These are phyloP conservation scores for Nephila pilipes DNA, from an alignment of 1,140 invertebrate species.

Conservation along the genomic window DNA sequence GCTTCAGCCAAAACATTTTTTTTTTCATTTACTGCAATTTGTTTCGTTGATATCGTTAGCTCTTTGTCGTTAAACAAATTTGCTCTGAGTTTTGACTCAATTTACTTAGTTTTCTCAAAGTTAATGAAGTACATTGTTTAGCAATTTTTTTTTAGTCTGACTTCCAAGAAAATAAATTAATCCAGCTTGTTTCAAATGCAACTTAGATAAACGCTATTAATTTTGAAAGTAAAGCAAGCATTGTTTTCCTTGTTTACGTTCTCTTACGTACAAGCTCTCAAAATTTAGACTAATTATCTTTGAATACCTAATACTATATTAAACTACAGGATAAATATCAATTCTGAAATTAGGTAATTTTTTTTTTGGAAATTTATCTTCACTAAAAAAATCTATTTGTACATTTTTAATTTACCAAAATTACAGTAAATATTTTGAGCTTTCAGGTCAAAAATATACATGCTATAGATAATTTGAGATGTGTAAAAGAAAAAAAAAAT, in stretches of 20 bases:
- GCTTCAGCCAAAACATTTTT: neutral
- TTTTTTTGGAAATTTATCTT: too few relatives aligned
- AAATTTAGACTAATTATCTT: too few relatives aligned
- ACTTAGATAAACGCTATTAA: neutral
- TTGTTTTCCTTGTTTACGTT: neutral
- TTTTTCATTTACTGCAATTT: neutral
- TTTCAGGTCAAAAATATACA: too few relatives aligned
- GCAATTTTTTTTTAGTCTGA: neutral
- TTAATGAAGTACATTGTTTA: neutral
- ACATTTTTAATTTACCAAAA: too few relatives aligned
- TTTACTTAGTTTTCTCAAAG: neutral
- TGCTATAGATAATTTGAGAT: too few relatives aligned
- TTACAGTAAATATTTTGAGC: too few relatives aligned
- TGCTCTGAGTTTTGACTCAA: neutral
- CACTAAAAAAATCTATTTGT: too few relatives aligned
- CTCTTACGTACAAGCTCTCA: neutral
- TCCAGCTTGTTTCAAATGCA: neutral
- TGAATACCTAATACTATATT: too few relatives aligned
- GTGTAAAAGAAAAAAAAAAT: too few relatives aligned
- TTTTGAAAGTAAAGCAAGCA: neutral
- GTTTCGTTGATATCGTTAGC: neutral
- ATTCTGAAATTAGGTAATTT: too few relatives aligned
- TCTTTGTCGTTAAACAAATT: slow-evolving; percentile 33
- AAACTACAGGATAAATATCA: too few relatives aligned
- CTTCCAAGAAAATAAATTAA: neutral